A percentile compares a stretch with the other conserved stretches of the same genome.
Evolutionary conservation across 2,888 invertebrate genomes (phyloP).

Genomic region (Oscheius sp.): DNA sequence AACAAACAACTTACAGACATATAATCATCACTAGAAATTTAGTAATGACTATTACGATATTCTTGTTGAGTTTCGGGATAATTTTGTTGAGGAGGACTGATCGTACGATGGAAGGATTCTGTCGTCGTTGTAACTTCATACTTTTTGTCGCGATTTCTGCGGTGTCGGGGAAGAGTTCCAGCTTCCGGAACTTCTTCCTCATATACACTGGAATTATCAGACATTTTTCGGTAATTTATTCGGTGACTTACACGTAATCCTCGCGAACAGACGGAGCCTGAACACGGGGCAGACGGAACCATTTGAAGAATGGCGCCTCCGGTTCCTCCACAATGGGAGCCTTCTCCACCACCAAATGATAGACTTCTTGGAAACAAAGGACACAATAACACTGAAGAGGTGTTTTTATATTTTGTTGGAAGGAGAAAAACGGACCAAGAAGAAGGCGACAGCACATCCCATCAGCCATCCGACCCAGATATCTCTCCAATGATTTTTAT

Average conservation of each 20-base stretch:
- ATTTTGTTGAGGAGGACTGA: constrained; percentile 65
- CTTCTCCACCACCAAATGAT: constrained; percentile 65
- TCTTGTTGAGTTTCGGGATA: constrained; percentile 10
- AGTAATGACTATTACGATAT: constrained; percentile 20
- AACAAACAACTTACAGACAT: too few relatives aligned
- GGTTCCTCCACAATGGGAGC: constrained; percentile 56
- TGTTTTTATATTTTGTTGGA: neutral
- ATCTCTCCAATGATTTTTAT: constrained; percentile 75
- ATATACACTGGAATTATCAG: constrained; percentile 66
- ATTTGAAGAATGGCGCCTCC: constrained; percentile 72
- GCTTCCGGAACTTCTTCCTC: constrained; percentile 68
- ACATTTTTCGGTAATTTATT: neutral
- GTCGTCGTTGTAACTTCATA: constrained; percentile 72
- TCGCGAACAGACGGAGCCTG: constrained; percentile 72
- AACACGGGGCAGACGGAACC: constrained; percentile 73
- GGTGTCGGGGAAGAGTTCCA: constrained; percentile 62
- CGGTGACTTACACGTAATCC: constrained; percentile 68
- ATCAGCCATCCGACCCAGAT: constrained; percentile 75
- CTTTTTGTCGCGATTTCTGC: constrained; percentile 64
- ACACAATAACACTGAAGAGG: constrained; percentile 70
- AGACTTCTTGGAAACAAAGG: constrained; percentile 73
- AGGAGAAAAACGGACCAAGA: constrained; percentile 72
- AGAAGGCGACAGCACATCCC: constrained; percentile 74
- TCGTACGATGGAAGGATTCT: constrained; percentile 73
- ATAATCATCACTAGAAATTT: neutral